These are phyloP conservation scores for Magallana angulata DNA, from an alignment of 1,140 invertebrate species.

Conservation along the genomic window DNA sequence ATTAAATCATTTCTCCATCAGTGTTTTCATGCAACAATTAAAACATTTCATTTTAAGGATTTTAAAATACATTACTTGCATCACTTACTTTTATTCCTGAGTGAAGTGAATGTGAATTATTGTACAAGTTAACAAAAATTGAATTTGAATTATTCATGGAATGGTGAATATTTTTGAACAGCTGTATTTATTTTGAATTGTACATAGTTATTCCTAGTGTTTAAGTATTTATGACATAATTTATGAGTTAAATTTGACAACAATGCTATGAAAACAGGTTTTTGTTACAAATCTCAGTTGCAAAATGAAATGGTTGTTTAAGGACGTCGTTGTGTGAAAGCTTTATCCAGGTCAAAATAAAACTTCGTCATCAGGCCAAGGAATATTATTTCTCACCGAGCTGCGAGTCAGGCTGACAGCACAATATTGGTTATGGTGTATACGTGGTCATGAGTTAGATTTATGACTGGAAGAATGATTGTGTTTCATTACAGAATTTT, in stretches of 20 bases:
- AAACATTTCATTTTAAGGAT: constrained; percentile 4
- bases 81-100: neutral
- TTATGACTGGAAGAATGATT: constrained; percentile 10
- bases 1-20: constrained; percentile 33
- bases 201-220: neutral
- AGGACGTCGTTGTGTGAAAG: neutral
- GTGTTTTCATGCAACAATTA: neutral
- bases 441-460: neutral
- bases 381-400: constrained; percentile 16
- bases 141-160: neutral
- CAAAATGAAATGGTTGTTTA: neutral
- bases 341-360: neutral
- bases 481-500: constrained; percentile 22
- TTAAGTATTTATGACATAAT: constrained; percentile 7
- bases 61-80: neutral
- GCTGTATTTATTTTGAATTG: constrained; percentile 34
- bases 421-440: neutral
- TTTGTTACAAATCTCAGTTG: too few relatives aligned
- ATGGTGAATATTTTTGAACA: constrained; percentile 12
- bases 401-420: neutral
- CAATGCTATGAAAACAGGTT: neutral
- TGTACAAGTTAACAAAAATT: neutral
- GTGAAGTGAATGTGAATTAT: neutral
- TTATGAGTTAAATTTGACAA: neutral
- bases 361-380: neutral